Evolutionary conservation across 2,113 vertebrate genomes (phyloP).

Genomic region (Saguinus imperator): DNA sequence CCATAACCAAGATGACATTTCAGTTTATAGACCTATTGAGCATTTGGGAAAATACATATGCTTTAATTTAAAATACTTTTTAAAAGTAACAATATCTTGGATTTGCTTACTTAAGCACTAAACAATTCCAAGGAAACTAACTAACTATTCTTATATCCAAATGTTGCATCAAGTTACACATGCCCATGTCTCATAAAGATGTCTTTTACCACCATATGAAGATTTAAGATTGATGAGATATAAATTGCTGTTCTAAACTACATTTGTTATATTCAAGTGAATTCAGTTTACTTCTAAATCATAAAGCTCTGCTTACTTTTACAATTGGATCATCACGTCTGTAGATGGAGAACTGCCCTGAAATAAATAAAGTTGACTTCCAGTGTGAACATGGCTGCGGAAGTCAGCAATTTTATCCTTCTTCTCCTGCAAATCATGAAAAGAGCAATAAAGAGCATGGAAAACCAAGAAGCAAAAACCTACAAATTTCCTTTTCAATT

Average conservation of each 20-base stretch:
- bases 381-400: neutral
- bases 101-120: conserved; percentile 42
- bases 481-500: conserved; percentile 14
- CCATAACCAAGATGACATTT: neutral
- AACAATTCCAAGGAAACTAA: conserved; percentile 34
- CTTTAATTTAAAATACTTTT: neutral
- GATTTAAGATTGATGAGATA: conserved; percentile 39
- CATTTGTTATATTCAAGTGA: conserved; percentile 8
- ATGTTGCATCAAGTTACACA: neutral
- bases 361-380: conserved; percentile 45
- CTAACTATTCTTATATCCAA: neutral
- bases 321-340: neutral
- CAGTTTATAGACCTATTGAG: neutral
- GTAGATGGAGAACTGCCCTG: neutral
- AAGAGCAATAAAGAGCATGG: neutral
- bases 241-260: conserved; percentile 6
- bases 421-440: neutral
- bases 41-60: neutral
- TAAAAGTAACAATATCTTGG: neutral
- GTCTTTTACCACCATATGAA: conserved; percentile 7
- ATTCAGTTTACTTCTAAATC: conserved; percentile 42
- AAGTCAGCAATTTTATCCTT: conserved; percentile 21
- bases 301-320: conserved; percentile 6
- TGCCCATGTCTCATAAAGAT: neutral
- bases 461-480: neutral